These are phyloP conservation scores for Desmodus rotundus DNA, from an alignment of 2,113 vertebrate genomes.

Conservation along the genomic window DNA sequence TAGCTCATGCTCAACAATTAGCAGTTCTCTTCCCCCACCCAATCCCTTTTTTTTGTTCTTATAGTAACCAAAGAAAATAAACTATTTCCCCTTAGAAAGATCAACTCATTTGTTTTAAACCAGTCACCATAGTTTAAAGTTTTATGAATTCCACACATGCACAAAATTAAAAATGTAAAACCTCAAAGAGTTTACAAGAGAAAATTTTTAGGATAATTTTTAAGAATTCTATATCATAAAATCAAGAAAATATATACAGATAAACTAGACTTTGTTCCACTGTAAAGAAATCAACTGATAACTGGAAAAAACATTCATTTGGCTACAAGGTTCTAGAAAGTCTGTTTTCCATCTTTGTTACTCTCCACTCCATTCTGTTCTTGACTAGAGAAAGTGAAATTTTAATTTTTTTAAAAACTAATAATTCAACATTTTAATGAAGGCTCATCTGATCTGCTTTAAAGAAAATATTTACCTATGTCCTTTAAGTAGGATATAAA, in stretches of 20 bases:
- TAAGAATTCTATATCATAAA: neutral
- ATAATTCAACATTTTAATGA: neutral
- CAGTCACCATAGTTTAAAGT: neutral
- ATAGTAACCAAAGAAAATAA: neutral
- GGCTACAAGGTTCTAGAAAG: neutral
- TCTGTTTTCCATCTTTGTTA: neutral
- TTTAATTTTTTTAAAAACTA: constrained; percentile 21
- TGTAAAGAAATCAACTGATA: neutral
- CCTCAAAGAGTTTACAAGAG: neutral
- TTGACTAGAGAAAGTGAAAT: neutral
- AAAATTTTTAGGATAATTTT: neutral
- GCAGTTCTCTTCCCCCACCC: neutral
- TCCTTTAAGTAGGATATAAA: neutral
- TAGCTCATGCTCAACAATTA: neutral
- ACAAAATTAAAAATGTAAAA: neutral
- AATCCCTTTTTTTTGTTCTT: neutral
- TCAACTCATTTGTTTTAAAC: neutral
- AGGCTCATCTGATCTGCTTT: neutral
- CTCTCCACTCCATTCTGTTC: neutral
- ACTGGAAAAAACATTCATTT: neutral
- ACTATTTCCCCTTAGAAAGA: neutral
- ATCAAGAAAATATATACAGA: neutral
- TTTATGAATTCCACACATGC: neutral
- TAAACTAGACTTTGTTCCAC: neutral
- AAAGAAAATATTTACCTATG: neutral